Base-by-base conservation (phyloP, 2,113 vertebrate genomes). In the Tachuris rubrigastra region DNA sequence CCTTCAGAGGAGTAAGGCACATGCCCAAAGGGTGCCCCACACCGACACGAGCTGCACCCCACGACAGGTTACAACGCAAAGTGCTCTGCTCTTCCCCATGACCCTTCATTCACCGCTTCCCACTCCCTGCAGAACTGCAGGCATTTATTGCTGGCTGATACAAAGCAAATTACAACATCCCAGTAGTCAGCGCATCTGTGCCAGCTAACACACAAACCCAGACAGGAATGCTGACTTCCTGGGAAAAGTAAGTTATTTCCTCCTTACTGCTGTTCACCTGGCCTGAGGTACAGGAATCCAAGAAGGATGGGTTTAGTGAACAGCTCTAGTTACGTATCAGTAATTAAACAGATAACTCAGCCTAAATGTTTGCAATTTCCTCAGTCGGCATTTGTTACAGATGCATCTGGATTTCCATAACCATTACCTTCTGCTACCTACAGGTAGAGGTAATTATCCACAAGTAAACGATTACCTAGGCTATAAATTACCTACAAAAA, bases 401-500 rank as follows among this genome's bases (percentile, higher is more conserved):
- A 85, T 89, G 89, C 85, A 95, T 96, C 90, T 92, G 84, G 90
- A 97, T 94, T 84, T 89, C 94, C 90, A 90, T 90, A 97, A 93
- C 92, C 86, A 53, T 97, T 95, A 95, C 89, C 79, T 97, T 93
- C 92, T 96, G 76, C 82, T 96, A 81, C 95, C 81, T 74, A 96
- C 73, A 97, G 93, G 93, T 97, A 97, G 82, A 92, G 93, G 97
- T 89, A 97, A 97, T 97, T 97, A 98, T 92, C 93, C 85, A 87
- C 44, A 1, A 94, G 95, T 91, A 97, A 95, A 97, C 68, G 84
- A 95, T 97, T 97, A 97, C 87, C 93, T 94, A 87, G 83, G 85
- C 93, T 92, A 97, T 96, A 97, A 98, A 97, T 97, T 92, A 97
- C 93, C 96, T 97, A 96, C 90, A 96, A 97, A 98, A 97, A 97